Base-by-base conservation (phyloP, 2,888 invertebrate genomes). In the Xylota segnis region DNA sequence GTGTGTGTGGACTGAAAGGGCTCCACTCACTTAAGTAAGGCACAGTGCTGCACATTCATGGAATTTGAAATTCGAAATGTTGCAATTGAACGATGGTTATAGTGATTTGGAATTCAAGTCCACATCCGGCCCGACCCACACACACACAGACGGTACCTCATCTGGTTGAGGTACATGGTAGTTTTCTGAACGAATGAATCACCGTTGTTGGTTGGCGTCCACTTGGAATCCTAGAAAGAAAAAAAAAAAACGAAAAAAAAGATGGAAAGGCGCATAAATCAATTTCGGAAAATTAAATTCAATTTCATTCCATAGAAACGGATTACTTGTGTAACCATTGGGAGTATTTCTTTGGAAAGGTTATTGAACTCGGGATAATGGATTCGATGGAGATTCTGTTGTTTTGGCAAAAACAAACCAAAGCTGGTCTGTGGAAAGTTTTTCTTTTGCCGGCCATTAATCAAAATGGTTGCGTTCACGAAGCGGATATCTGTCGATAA, bases 251-350 rank as follows among this genome's bases (percentile, higher is more conserved):
- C 12, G 29, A 54, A 47, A 16, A 18, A 47, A 47, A 16, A 7
- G 3, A 47, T 4, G 0, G 7, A 0, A 18, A n/a, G 29, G 10
- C 54, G n/a, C 27, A 27, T 54, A 54, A 27, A 54, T 54, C 54
- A 59, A 40, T 61, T 61, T 43, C 43, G n/a, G n/a, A 43, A 43
- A 40, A 43, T 61, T 61, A 23, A 61, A 43, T 61, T 61, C 43
- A 61, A 43, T 27, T 61, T 61, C n/a, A 27, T 61, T 61, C 27
- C n/a, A 27, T 27, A 27, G 43, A 61, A 61, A 23, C 27, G 23
- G 27, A 61, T 61, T 61, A 61, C 61, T 27, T 43, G 56, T 32
- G 56, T 58, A 58, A 58, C 34, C 56, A 34, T 56, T 0, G 56
- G 56, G 5, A 5, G 29, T 29, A 5, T 52, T 34, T 58, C 34